Percentiles rank a stretch among this genome's conserved stretches.
Conservation (phyloP, 92 coral and sea anemone genomes). For the Pocillopora meandrina region DNA sequence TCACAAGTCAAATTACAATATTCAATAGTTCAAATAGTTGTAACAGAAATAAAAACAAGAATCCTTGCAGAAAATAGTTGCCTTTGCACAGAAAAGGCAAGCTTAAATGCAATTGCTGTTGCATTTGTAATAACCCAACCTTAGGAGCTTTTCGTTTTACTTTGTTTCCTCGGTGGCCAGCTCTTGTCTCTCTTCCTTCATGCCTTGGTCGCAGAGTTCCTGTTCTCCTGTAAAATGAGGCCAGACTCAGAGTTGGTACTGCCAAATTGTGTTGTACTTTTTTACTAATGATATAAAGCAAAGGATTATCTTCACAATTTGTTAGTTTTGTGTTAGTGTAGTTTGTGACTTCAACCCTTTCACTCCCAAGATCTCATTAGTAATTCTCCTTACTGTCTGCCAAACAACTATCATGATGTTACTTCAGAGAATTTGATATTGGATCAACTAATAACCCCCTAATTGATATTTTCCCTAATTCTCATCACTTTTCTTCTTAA, state of each 20-base stretch:
- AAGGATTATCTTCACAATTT: slow-evolving; percentile 4
- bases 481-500: too few relatives aligned
- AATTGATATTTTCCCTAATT: too few relatives aligned
- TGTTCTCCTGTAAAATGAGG: slow-evolving; percentile 72
- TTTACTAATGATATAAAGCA: slow-evolving; percentile 9
- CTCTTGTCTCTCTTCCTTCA: slow-evolving; percentile 76
- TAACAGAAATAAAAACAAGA: too few relatives aligned
- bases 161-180: slow-evolving; percentile 73
- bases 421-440: too few relatives aligned
- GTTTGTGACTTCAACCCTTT: not conserved
- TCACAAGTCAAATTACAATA: too few relatives aligned
- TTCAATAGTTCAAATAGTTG: too few relatives aligned
- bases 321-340: slow-evolving; percentile 1
- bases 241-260: slow-evolving; percentile 15
- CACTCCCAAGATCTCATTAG: too few relatives aligned
- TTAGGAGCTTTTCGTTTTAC: slow-evolving; percentile 89
- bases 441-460: too few relatives aligned
- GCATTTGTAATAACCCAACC: slow-evolving; percentile 39
- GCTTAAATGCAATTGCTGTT: not conserved
- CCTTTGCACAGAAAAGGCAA: not conserved
- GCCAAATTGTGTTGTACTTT: slow-evolving; percentile 15
- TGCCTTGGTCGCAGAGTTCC: slow-evolving; percentile 84
- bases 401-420: not conserved
- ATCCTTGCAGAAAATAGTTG: too few relatives aligned
- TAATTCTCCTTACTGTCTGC: not conserved